Base-by-base conservation (phyloP, 2,113 vertebrate species). In the Platysternon megacephalum region DNA sequence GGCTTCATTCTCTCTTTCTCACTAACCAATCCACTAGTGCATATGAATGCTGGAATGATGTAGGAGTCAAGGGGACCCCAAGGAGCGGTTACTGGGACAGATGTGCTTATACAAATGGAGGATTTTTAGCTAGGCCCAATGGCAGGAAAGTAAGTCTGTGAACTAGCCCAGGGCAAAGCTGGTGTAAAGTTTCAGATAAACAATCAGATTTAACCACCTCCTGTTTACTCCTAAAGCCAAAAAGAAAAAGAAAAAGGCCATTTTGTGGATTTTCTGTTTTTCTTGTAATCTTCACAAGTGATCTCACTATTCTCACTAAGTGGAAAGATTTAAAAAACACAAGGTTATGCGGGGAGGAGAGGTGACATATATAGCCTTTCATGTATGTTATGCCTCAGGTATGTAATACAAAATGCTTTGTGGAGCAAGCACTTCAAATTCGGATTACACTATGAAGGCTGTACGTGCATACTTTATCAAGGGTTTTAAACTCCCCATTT, bases 111-210 rank as follows among this genome's bases (percentile, higher is more conserved):
- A 61, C 86, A 97, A 97, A 94, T 32, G 39, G 76, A 93, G 80
- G 32, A 52, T 96, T 78, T 92, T 87, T 65, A 39, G 61, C 78
- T 84, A 39, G 4, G 93, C 72, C 89, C 39, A 22, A 51, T 79
- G 83, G 82, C 86, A 91, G 83, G 55, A 96, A 80, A 97, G 81
- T 93, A 96, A 90, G 91, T 89, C 80, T 98, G 95, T 95, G 92
- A 97, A 98, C 84, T 97, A 95, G 93, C 97, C 96, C 49, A 83
- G 91, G 94, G 98, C 97, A 97, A 98, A 97, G 85, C 93, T 97
- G 96, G 94, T 98, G 93, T 97, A 98, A 99, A 98, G 94, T 97
- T 98, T 98, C 96, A 98, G 97, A 98, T 98, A 97, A 98, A 98
- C 97, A 98, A 98, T 98, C 96, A 96, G 94, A 98, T 98, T 98